A percentile compares a stretch with the other conserved stretches of the same genome.
phyloP scores from a whole-genome alignment of 2,888 invertebrate genomes.

The Leptopilina syphax region DNA sequence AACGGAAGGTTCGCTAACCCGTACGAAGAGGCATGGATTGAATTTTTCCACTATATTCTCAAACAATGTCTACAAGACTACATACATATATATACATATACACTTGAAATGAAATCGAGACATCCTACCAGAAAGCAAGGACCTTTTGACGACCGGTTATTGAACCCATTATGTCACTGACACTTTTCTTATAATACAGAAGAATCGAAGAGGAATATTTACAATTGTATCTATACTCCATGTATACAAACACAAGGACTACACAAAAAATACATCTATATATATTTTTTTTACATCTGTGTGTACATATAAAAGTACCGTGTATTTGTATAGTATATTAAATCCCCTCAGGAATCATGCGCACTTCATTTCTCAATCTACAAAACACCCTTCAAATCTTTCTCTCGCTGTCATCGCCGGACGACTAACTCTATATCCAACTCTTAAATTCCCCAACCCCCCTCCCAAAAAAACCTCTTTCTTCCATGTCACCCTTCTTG shows the following conservation, averaged over 20 bases:
- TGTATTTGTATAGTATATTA: no score
- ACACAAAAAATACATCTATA: no score
- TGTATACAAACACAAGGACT: no score
- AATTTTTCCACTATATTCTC: background rate
- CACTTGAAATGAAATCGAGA: background rate
- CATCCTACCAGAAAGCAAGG: background rate
- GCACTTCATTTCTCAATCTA: background rate
- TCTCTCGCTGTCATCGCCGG: background rate
- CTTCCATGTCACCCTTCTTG: background rate
- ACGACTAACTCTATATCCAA: background rate
- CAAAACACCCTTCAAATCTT: constrained; percentile 18
- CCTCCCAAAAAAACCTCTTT: no score
- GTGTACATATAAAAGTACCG: no score
- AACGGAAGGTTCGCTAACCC: background rate
- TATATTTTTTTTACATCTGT: background rate
- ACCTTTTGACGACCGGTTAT: constrained; percentile 14
- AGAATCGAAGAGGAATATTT: no score
- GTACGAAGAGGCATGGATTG: background rate
- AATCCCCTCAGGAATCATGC: background rate
- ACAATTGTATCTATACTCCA: background rate
- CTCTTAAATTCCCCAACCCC: no score
- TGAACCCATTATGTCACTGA: constrained; percentile 9
- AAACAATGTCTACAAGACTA: background rate
- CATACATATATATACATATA: background rate
- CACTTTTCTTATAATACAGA: background rate